phyloP scores from a whole-genome alignment of 2,113 vertebrate genomes.

The Lophotis ruficrista region DNA sequence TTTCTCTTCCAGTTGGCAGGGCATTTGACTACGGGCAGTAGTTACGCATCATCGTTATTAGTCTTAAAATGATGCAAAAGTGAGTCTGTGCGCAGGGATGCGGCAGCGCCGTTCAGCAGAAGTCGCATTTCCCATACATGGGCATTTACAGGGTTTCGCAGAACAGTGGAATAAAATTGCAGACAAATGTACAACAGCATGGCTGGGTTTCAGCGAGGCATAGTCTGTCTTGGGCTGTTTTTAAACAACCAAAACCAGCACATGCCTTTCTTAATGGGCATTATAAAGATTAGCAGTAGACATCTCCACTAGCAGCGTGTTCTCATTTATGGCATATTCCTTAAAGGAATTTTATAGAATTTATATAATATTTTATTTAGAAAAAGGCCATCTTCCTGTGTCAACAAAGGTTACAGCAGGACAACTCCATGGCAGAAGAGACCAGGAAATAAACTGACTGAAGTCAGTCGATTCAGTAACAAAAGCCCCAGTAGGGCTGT shows the following conservation, averaged over 20 bases:
- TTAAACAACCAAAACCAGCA: constrained; percentile 29
- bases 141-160: background rate
- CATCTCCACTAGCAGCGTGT: background rate
- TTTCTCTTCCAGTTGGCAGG: background rate
- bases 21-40: background rate
- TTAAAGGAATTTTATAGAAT: background rate
- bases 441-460: background rate
- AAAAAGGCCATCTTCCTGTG: constrained; percentile 14
- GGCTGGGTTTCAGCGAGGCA: background rate
- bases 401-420: constrained; percentile 8
- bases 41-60: background rate
- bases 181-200: background rate
- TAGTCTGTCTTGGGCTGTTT: background rate
- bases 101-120: background rate
- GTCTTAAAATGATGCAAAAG: background rate
- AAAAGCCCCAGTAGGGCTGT: background rate
- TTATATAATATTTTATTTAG: constrained; percentile 16
- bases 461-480: constrained; percentile 31
- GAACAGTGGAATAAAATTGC: background rate
- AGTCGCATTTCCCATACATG: constrained; percentile 22
- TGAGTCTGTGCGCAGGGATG: background rate
- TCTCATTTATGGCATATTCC: constrained; percentile 20
- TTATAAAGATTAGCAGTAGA: constrained; percentile 21
- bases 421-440: background rate
- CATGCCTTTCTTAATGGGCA: background rate